Evolutionary conservation across 2,113 vertebrate species (phyloP), one percentile per base, ranked within the genome.

Genomic region (Agapornis roseicollis): DNA sequence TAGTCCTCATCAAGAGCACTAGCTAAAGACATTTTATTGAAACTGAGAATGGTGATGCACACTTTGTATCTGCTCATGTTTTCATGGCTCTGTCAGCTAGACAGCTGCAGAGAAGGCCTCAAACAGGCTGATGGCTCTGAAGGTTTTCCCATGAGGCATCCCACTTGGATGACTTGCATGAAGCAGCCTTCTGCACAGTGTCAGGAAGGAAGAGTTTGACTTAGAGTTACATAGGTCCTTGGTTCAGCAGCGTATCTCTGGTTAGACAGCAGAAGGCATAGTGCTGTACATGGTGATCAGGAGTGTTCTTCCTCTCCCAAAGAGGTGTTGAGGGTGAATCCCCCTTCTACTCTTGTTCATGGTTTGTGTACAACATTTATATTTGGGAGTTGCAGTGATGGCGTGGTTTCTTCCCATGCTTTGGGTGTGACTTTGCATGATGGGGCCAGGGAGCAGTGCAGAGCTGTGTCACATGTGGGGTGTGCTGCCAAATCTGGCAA

Each of bases 381-480:
- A 64, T 58, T 35, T 58, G 56, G 28, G 37, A 68, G 11, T 18
- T 68, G 41, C 41, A 63, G 41, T 13, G 31, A 6, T 77, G 28
- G 31, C 39, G 49, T 56, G n/a, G 7, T 39, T 85, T 66, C 46
- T 61, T 85, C 58, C 33, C 13, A 41, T 47, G 13, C 52, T 73
- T 92, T 79, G 60, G 9, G 41, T 5, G 8, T 58, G 60, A 50
- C 39, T 78, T 61, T 22, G 37, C 3, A 4, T 41, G 66, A 23
- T 42, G 49, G 53, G 19, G 14, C 37, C 2, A 1, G 16, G 29
- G 80, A 77, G 20, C 50, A 77, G 70, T 25, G 14, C 33, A 56
- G 70, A 0, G 0, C 17, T 44, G 22, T 0, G 1, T 22, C 4
- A 0, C 0, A 1, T 8, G 3, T n/a, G 9, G 37, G 3, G 3